Base-by-base conservation (phyloP, 1,140 invertebrate genomes). In the Grapholita molesta region DNA sequence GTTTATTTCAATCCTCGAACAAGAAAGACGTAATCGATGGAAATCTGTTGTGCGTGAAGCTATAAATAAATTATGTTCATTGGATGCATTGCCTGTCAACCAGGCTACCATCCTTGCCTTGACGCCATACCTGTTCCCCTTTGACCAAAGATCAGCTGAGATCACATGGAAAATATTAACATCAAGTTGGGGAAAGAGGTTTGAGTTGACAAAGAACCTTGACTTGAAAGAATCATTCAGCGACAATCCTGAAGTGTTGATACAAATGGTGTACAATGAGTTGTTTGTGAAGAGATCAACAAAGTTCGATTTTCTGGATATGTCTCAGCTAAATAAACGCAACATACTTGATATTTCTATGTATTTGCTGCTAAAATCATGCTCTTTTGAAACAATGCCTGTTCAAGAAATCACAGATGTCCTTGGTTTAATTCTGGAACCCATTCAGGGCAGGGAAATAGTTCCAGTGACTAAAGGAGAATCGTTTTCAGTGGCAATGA, bases 71-170 rank as follows among this genome's bases (percentile, higher is more conserved):
- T 84, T 92, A 68, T 92, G 89, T 71, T 76, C 78, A 4, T 70
- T 90, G n/a, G 76, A 88, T 28, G 75, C 69, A 3, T 75, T 89
- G 28, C 83, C 85, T 53, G 81, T 90, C 0, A 87, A 89, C 69
- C 86, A 90, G 67, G 74, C 85, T 35, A 85, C 81, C 24, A 75
- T 93, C 48, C 76, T 95, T 28, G 85, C 92, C 1, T 73, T 94
- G 12, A 74, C 95, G 55, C 94, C 94, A 15, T 94, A 93, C 75
- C 74, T 95, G 18, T 94, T 95, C 76, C 94, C 94, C 6, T 82
- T 79, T 64, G 79, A 87, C 66, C 75, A 92, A n/a, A 78, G 89
- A 33, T 91, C 93, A 65, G 85, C 93, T 15, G 38, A 85, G 25
- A 75, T 93, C 2, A 84, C 93, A 1, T 88, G 92, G 75, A 76